Evolutionary conservation across 2,888 invertebrate species (phyloP), one percentile per base, ranked within the genome.

Genomic region (Pheosia tremula): DNA sequence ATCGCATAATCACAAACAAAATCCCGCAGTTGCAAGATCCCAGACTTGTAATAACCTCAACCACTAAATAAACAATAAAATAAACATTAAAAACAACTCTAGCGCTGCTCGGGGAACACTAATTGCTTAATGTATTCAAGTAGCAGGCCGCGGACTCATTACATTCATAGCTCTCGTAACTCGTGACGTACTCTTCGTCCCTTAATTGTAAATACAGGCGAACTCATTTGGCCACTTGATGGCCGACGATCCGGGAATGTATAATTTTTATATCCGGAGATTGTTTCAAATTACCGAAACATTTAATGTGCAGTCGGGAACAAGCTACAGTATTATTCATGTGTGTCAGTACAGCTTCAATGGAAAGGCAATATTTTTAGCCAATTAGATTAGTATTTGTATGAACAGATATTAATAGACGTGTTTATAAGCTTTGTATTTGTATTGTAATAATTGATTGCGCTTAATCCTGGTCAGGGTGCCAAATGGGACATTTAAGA

Each of bases 141-240:
- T 75, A 70, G 72, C 68, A 72, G 65, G 66, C 62, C 70, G 55
- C 13, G 55, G 55, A 13, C 80, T 84, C 82, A 81, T 86, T 86
- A 83, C 74, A 80, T 81, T 80, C 80, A 68, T 70, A 67, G 68
- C 38, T 37, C 37, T 38, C 11, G 37, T 24, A 37, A 24, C 24
- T 37, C 24, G 24, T 36, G 6, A 24, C 52, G 36, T 36, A 52
- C 36, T 24, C 24, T 24, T 63, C 65, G 63, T 69, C 68, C 74
- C 75, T 71, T 86, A 85, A 86, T 87, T 85, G 85, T 85, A 85
- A 86, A 86, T 81, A 81, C 72, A 78, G 80, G 82, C 79, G 82
- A 87, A 85, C 85, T 87, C 87, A 85, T 87, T 87, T 84, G 83
- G 80, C 71, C 82, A 82, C 83, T 85, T 82, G 84, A 83, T 81